These are phyloP conservation scores for Iphiclides podalirius DNA, from an alignment of 2,888 invertebrate species.

Conservation along the genomic window DNA sequence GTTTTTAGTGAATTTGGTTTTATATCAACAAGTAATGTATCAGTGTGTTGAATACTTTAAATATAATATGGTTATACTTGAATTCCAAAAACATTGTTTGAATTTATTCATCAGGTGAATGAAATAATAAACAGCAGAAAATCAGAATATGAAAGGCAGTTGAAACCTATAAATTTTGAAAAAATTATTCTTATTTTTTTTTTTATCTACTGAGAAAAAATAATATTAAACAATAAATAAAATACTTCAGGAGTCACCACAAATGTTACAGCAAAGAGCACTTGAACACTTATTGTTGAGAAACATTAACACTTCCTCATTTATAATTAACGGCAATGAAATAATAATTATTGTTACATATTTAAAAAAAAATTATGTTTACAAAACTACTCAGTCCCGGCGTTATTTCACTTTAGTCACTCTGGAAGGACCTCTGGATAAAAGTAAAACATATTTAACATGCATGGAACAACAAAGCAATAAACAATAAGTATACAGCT, in stretches of 20 bases:
- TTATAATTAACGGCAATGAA: constrained; percentile 4
- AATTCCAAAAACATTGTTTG: no score
- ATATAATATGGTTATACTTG: no score
- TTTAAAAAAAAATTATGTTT: constrained; percentile 7
- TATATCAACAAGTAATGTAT: not conserved
- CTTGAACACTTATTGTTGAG: not conserved
- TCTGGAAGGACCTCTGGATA: constrained; percentile 7
- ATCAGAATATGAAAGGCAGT: no score
- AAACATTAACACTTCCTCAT: not conserved
- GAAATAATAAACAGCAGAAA: no score
- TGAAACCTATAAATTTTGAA: not conserved
- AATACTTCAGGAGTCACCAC: constrained; percentile 8
- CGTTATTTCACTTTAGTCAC: constrained; percentile 8
- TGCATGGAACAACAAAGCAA: constrained; percentile 22
- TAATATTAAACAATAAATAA: constrained; percentile 10
- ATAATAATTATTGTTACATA: constrained; percentile 10
- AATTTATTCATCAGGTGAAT: no score
- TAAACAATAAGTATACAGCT: constrained; percentile 22
- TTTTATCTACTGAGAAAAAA: constrained; percentile 29
- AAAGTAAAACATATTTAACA: constrained; percentile 9
- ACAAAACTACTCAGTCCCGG: constrained; percentile 25
- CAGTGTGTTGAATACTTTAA: no score
- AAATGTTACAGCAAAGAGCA: not conserved
- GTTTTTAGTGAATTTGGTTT: constrained; percentile 2
- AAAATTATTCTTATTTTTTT: not conserved